phyloP scores from a whole-genome alignment of 2,113 vertebrate species.

The Ophiodon elongatus region DNA sequence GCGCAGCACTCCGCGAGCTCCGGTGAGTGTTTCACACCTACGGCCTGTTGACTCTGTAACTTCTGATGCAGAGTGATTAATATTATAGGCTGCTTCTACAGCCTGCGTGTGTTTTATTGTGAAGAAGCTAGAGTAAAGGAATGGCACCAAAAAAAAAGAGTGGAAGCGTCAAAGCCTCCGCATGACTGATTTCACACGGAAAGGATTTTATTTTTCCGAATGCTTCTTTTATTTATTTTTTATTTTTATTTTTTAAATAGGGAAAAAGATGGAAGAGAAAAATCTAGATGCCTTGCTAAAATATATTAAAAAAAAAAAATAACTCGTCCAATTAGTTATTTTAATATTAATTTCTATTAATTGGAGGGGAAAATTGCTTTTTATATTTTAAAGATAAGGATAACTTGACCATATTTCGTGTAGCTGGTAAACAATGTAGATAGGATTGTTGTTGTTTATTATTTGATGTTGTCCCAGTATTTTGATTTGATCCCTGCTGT shows the following conservation, averaged over 20 bases:
- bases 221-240: neutral
- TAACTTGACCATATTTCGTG: neutral
- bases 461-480: neutral
- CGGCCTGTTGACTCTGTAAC: neutral
- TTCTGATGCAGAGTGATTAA: neutral
- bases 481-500: neutral
- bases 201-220: neutral
- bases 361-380: neutral
- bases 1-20: constrained; percentile 92
- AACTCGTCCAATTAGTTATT: neutral
- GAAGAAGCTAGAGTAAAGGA: neutral
- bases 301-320: neutral
- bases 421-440: no score
- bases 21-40: constrained; percentile 80
- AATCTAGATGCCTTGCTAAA: neutral
- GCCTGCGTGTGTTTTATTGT: neutral
- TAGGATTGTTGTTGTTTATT: neutral
- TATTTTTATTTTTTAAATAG: neutral
- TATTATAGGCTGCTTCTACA: neutral
- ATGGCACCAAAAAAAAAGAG: no score
- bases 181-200: no score
- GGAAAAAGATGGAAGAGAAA: neutral
- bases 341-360: neutral
- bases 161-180: neutral
- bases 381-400: neutral